Evolutionary conservation across 92 coral and sea anemone genomes (phyloP).

Genomic region (Palythoa caribaeorum): DNA sequence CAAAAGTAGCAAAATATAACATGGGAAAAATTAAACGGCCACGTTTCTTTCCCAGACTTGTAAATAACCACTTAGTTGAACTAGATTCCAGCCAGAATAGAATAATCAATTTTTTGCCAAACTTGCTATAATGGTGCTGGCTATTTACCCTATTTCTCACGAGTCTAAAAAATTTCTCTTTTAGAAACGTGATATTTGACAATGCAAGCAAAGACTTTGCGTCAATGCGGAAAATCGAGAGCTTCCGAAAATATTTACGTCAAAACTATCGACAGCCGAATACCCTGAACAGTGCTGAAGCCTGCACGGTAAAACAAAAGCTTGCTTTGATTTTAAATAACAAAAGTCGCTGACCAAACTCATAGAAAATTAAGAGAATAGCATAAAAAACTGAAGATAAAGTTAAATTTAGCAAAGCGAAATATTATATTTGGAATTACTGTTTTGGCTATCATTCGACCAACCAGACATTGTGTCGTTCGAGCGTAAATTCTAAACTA

Average conservation of each 20-base stretch:
- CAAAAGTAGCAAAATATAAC: background rate
- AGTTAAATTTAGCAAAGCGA: constrained; percentile 37
- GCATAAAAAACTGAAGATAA: background rate
- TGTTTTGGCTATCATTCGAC: constrained; percentile 10
- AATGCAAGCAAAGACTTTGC: background rate
- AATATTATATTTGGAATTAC: constrained; percentile 25
- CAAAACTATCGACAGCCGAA: constrained; percentile 13
- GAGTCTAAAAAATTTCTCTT: background rate
- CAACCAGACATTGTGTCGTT: constrained; percentile 41
- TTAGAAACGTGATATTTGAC: constrained; percentile 10
- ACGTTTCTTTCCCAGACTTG: no score
- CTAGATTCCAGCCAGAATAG: background rate
- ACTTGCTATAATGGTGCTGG: background rate
- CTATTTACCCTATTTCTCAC: background rate
- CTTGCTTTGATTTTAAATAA: background rate
- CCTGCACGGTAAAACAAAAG: background rate
- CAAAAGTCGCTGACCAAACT: background rate
- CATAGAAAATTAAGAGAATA: background rate
- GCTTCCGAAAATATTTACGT: constrained; percentile 17
- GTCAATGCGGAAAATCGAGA: constrained; percentile 33
- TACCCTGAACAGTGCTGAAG: background rate
- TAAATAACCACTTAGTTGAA: no score
- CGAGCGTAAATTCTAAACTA: constrained; percentile 21
- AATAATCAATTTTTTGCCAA: background rate
- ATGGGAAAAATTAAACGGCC: no score